Conservation (phyloP, 2,888 invertebrate species). For the Alcis repandata region DNA sequence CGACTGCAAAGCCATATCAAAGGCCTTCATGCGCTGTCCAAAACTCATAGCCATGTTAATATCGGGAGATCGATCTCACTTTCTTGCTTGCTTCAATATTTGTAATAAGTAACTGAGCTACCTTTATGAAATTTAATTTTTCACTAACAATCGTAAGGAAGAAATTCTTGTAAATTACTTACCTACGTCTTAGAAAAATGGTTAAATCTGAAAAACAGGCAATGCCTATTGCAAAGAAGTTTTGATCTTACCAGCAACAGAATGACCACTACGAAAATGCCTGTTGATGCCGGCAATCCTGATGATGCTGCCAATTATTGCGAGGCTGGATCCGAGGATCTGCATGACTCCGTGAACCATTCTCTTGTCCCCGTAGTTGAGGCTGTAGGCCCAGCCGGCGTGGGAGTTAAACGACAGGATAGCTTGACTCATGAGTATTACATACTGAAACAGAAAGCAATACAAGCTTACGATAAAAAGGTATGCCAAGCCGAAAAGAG, state of each 20-base stretch:
- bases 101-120: too few species aligned
- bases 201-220: too few species aligned
- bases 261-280: conserved; percentile 53
- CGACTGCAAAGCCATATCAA: too few species aligned
- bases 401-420: conserved; percentile 61
- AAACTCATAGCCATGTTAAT: too few species aligned
- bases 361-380: conserved; percentile 60
- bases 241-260: conserved; percentile 58
- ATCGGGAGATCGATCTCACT: too few species aligned
- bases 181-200: too few species aligned
- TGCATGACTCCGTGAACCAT: conserved; percentile 64
- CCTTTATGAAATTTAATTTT: too few species aligned
- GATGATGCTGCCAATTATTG: conserved; percentile 60
- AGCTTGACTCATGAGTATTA: conserved; percentile 68
- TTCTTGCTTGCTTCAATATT: too few species aligned
- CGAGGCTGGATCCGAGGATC: conserved; percentile 62
- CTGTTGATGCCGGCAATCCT: conserved; percentile 47
- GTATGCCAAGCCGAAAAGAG: background rate
- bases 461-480: too few species aligned
- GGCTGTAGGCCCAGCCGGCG: conserved; percentile 59
- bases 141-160: too few species aligned
- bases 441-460: conserved; percentile 63
- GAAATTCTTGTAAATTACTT: too few species aligned
- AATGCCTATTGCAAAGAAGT: background rate
- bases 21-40: too few species aligned